Conservation (phyloP, 2,797 vertebrate genomes). For the Mallotus villosus region DNA sequence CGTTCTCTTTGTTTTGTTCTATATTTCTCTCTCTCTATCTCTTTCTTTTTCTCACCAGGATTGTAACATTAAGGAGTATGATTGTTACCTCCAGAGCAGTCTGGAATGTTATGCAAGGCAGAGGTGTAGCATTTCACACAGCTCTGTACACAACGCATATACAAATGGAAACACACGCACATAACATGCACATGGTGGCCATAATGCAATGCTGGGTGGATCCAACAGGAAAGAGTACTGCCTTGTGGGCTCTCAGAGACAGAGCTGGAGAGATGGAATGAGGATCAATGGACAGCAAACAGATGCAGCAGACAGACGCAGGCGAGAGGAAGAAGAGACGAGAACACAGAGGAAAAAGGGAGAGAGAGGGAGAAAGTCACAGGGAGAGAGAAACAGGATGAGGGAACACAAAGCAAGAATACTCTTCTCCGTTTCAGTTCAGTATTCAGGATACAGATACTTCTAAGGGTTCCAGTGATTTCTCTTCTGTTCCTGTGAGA, state of each 20-base stretch:
- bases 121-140: background rate
- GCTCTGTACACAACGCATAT: background rate
- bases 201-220: background rate
- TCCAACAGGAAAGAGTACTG: background rate
- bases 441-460: background rate
- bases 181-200: background rate
- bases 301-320: too few species aligned
- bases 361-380: background rate
- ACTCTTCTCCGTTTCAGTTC: background rate
- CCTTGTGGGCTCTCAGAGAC: background rate
- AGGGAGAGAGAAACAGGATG: background rate
- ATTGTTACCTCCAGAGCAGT: background rate
- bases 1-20: too few species aligned
- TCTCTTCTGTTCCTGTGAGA: background rate
- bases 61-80: background rate
- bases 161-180: background rate
- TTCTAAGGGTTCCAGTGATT: background rate
- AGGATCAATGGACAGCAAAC: too few species aligned
- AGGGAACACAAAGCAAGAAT: background rate
- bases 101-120: conserved; percentile 10
- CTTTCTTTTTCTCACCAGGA: too few species aligned
- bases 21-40: background rate
- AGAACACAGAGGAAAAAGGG: background rate
- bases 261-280: too few species aligned
- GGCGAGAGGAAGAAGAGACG: too few species aligned